Conservation (phyloP, 2,797 vertebrate genomes). For the Mormyrus proboscirostris region DNA sequence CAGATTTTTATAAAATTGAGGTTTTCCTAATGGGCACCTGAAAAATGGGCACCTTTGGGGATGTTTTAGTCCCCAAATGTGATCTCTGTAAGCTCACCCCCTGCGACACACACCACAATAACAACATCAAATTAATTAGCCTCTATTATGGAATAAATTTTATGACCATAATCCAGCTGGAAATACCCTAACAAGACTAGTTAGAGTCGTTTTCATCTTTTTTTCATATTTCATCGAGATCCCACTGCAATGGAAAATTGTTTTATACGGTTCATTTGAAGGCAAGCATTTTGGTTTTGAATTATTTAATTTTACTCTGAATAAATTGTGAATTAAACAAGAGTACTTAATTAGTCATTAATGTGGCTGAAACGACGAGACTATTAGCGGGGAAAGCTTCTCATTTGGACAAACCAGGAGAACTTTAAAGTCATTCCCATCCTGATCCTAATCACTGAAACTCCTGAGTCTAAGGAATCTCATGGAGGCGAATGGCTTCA, state of each 20-base stretch:
- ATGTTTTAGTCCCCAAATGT: no score
- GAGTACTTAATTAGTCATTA: conserved; percentile 4
- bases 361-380: background rate
- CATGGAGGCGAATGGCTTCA: background rate
- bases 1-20: no score
- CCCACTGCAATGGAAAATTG: background rate
- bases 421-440: background rate
- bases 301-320: conserved; percentile 10
- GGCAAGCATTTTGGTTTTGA: background rate
- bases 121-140: background rate
- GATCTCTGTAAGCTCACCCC: no score
- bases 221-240: conserved; percentile 3
- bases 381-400: background rate
- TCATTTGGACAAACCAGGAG: background rate
- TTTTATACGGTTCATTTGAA: background rate
- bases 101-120: background rate
- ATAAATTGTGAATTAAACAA: conserved; percentile 13
- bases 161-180: background rate
- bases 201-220: background rate
- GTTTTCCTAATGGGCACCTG: no score
- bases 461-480: background rate
- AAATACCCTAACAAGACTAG: background rate
- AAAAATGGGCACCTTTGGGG: no score
- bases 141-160: background rate
- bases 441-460: background rate